Evolutionary conservation across 1,140 invertebrate genomes (phyloP), one percentile per base, ranked within the genome.

Genomic region (Trypoxylus dichotomus): DNA sequence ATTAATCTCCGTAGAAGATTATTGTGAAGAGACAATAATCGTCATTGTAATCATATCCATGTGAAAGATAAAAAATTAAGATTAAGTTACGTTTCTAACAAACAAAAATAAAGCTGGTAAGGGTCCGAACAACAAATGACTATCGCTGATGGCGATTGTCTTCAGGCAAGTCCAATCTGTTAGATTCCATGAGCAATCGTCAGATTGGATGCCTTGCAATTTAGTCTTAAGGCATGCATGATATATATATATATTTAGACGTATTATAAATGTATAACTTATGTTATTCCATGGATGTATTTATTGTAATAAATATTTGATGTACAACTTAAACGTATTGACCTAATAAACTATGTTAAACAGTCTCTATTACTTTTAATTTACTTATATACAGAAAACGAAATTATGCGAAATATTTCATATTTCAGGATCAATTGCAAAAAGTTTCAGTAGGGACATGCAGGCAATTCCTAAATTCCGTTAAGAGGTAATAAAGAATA

Each of bases 11-110:
- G 80, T 80, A 79, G 83, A 84, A 84, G 84, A 85, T 86, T 86
- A 86, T 86, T 87, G 86, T 86, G 86, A 87, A 82, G 82, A 84
- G 86, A 87, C 86, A 87, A 87, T 87, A 87, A 86, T 86, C 85
- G 82, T 83, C 82, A 83, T 82, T 82, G 79, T 83, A 82, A 83
- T 81, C 78, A 82, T 68, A 68, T 68, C 60, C 60, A 24, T 68
- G 60, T 68, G 60, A 68, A 68, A 68, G 60, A 15, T 68, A 68
- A 68, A n/a, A 25, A 21, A 68, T 68, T 68, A 68, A 68, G 60
- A 68, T 68, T 68, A 68, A 68, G 60, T 68, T 68, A 58, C 15
- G 78, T 81, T 78, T 73, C 78, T 81, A 80, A 80, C 79, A 78
- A 80, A 78, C 60, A 78, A 74, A 76, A 76, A 77, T 80, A 81